A percentile compares a stretch with the other conserved stretches of the same genome.
These are phyloP conservation scores for Rotaria magnacalcarata DNA, from an alignment of 2,888 invertebrate species.

Conservation along the genomic window DNA sequence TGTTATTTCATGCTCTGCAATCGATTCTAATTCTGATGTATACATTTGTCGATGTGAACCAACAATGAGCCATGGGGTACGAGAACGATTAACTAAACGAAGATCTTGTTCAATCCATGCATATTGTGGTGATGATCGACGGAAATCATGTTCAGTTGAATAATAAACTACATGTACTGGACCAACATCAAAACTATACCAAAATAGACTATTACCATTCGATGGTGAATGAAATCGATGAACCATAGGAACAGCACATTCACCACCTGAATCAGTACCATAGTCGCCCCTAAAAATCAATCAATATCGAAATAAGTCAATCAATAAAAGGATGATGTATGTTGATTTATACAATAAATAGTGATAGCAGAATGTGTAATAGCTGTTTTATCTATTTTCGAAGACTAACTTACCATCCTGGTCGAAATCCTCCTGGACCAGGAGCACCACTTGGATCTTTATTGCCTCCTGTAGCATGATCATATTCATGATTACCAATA, in stretches of 20 bases:
- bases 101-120: conserved; percentile 45
- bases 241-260: too few relatives aligned
- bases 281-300: too few relatives aligned
- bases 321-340: too few relatives aligned
- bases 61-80: conserved; percentile 9
- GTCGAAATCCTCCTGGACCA: too few relatives aligned
- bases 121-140: conserved; percentile 60
- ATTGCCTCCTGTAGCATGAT: conserved; percentile 70
- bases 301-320: too few relatives aligned
- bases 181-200: conserved; percentile 52
- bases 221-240: conserved; percentile 79
- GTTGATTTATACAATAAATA: too few relatives aligned
- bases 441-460: background rate
- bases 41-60: conserved; percentile 12
- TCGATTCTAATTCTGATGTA: background rate
- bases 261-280: too few relatives aligned
- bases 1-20: background rate
- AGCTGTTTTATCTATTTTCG: too few relatives aligned
- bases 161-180: conserved; percentile 83
- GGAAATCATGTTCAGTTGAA: conserved; percentile 81
- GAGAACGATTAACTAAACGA: background rate
- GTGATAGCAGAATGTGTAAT: too few relatives aligned
- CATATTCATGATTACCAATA: conserved; percentile 79
- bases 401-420: too few relatives aligned
- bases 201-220: conserved; percentile 52